These are phyloP conservation scores for Sinonovacula constricta DNA, from an alignment of 1,140 invertebrate species.

Conservation along the genomic window DNA sequence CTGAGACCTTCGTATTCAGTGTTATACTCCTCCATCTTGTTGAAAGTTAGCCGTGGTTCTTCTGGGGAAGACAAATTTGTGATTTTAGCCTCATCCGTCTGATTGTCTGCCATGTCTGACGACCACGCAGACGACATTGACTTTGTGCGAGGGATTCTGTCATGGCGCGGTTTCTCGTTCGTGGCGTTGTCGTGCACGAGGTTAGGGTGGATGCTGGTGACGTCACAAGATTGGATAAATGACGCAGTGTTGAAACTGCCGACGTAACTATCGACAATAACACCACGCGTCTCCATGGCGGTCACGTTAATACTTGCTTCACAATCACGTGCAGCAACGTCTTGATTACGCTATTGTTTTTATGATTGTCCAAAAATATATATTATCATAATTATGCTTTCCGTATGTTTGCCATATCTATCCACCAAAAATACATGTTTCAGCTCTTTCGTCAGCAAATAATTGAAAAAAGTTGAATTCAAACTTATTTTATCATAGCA, in stretches of 20 bases:
- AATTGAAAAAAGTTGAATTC: too few species aligned
- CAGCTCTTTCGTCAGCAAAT: too few species aligned
- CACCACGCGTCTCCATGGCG: background rate
- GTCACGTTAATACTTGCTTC: too few species aligned
- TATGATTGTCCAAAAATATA: too few species aligned
- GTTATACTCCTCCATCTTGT: conserved; percentile 55
- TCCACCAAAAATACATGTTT: too few species aligned
- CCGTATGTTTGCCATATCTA: too few species aligned
- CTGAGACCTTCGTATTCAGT: conserved; percentile 51
- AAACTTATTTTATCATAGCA: too few species aligned
- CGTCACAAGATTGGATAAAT: conserved; percentile 1
- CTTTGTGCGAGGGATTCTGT: background rate
- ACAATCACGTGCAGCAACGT: too few species aligned
- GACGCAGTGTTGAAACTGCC: conserved; percentile 21
- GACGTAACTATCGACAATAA: conserved; percentile 31
- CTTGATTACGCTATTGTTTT: too few species aligned
- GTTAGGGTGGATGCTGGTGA: background rate
- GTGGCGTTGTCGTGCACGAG: background rate
- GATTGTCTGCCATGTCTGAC: background rate
- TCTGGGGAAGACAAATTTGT: conserved; percentile 18
- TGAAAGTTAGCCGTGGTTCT: conserved; percentile 20
- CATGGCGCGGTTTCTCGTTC: too few species aligned
- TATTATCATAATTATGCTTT: too few species aligned
- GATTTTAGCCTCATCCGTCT: conserved; percentile 49
- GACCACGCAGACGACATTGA: background rate